phyloP scores from a whole-genome alignment of 2,797 vertebrate species.

The Buphagus erythrorhynchus region DNA sequence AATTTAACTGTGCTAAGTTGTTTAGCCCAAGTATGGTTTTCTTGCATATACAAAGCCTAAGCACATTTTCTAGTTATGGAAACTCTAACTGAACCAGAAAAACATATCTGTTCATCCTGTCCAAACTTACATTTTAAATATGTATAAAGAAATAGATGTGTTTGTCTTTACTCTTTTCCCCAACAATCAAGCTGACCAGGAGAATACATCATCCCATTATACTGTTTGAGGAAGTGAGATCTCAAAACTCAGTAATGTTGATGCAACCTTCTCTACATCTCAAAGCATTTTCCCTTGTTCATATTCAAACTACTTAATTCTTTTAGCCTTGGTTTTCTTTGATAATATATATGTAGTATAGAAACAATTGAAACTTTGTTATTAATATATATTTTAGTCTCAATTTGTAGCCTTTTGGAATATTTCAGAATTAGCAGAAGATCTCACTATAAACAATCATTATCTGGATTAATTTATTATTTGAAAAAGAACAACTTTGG shows the following conservation, averaged over 20 bases:
- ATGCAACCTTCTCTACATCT: not conserved
- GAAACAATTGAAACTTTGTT: not conserved
- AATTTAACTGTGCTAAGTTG: not conserved
- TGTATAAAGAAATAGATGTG: not conserved
- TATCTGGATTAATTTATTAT: conserved; percentile 27
- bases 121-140: not conserved
- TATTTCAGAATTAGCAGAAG: not conserved
- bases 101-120: not conserved
- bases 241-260: not conserved
- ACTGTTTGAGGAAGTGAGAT: not conserved
- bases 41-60: not conserved
- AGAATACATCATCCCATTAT: not conserved
- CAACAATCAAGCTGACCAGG: not conserved
- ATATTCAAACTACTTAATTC: not conserved
- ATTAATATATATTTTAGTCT: not conserved
- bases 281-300: not conserved
- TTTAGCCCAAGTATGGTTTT: not conserved
- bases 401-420: not conserved
- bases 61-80: not conserved
- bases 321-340: not conserved
- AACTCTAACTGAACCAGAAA: not conserved
- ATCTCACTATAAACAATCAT: not conserved
- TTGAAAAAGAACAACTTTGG: conserved; percentile 32
- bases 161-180: not conserved
- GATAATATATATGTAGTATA: not conserved